Conservation (phyloP, 2,888 invertebrate species). For the Aporophyla lueneburgensis region DNA sequence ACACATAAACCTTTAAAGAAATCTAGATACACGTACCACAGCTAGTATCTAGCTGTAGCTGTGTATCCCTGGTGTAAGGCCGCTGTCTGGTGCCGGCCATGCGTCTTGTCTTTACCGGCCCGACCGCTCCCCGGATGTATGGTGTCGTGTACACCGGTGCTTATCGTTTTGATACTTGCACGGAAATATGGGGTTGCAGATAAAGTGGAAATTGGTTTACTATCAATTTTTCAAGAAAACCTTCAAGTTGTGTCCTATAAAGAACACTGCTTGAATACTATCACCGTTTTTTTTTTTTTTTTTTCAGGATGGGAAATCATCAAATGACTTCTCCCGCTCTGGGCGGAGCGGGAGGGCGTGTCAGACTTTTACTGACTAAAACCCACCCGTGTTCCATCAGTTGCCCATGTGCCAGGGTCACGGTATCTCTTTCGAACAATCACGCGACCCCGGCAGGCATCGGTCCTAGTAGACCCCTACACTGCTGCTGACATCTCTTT, state of each 20-base stretch:
- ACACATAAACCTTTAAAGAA: constrained; percentile 48
- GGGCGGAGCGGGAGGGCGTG: no score
- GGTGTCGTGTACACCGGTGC: constrained; percentile 69
- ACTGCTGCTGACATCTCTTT: no score
- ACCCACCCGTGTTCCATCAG: no score
- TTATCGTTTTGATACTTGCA: constrained; percentile 74
- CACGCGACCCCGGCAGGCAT: no score
- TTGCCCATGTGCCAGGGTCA: no score
- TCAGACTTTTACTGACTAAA: no score
- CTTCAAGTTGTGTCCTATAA: neutral
- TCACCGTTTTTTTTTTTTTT: no score
- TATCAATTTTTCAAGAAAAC: neutral
- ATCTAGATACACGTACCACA: constrained; percentile 37
- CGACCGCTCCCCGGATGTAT: constrained; percentile 79
- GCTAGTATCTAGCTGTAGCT: constrained; percentile 32
- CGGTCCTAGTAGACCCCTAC: no score
- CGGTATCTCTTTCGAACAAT: no score
- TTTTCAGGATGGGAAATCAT: no score
- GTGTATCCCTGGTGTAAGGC: constrained; percentile 72
- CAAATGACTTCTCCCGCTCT: no score
- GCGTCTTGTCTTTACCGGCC: constrained; percentile 85
- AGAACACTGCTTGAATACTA: neutral
- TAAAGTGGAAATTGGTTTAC: neutral
- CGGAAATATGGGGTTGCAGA: no score
- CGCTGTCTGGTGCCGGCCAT: constrained; percentile 78